Evolutionary conservation across 2,888 invertebrate genomes (phyloP).

Genomic region (Nemurella pictetii): DNA sequence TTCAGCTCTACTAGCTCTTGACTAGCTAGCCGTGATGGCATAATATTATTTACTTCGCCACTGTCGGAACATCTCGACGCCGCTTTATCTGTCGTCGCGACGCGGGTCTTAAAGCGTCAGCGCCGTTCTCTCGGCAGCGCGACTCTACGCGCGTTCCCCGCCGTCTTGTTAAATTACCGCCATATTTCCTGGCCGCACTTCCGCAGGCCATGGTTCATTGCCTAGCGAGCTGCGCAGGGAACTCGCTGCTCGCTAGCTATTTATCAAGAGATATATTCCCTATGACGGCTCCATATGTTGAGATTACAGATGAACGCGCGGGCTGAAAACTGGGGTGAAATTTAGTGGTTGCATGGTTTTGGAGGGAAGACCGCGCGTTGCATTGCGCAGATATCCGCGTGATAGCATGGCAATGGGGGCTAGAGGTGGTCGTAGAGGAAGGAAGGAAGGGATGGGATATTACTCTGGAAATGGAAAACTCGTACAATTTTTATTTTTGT

Average conservation of each 20-base stretch:
- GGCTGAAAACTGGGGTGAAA: constrained; percentile 46
- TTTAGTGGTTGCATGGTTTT: constrained; percentile 46
- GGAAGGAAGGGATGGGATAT: constrained; percentile 37
- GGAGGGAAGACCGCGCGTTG: constrained; percentile 32
- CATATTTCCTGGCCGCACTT: constrained; percentile 41
- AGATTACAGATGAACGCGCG: constrained; percentile 43
- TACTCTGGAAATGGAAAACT: constrained; percentile 36
- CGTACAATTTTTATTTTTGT: constrained; percentile 4
- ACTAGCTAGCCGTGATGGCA: background rate
- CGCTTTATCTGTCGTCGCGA: constrained; percentile 27
- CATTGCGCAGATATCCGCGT: constrained; percentile 17
- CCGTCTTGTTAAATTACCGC: constrained; percentile 44
- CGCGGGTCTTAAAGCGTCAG: constrained; percentile 40
- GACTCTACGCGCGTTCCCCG: constrained; percentile 27
- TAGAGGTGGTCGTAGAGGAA: background rate
- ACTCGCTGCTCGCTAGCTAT: constrained; percentile 38
- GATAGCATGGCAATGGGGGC: constrained; percentile 34
- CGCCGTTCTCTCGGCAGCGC: too few species aligned
- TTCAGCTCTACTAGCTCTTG: too few species aligned
- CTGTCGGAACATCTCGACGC: background rate
- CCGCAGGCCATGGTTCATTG: constrained; percentile 34
- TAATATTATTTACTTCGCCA: constrained; percentile 18
- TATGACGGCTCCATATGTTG: constrained; percentile 44
- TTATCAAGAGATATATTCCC: constrained; percentile 44
- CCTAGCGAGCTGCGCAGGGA: background rate